A percentile compares a stretch with the other conserved stretches of the same genome.
These are phyloP conservation scores for Osmoderma eremita DNA, from an alignment of 2,888 invertebrate species.

Conservation along the genomic window DNA sequence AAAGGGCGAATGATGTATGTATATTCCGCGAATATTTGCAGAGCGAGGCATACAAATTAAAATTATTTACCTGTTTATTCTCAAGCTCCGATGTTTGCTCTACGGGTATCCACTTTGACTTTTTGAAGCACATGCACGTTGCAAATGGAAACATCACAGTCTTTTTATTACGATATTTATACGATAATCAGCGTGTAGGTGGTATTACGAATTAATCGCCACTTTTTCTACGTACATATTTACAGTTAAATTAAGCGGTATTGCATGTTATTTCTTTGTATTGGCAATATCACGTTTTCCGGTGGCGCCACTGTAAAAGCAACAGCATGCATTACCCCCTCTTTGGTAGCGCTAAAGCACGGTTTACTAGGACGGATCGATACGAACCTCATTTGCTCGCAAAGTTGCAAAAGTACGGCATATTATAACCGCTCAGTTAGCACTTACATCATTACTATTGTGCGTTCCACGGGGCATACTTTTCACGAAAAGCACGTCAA, in stretches of 20 bases:
- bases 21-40: too few relatives aligned
- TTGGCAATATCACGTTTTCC: slow-evolving; percentile 43
- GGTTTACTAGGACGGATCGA: slow-evolving; percentile 41
- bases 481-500: slow-evolving; percentile 26
- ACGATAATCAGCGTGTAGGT: not conserved
- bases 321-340: slow-evolving; percentile 44
- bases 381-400: slow-evolving; percentile 35
- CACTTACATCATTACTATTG: slow-evolving; percentile 2
- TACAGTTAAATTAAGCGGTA: slow-evolving; percentile 37
- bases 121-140: slow-evolving; percentile 54
- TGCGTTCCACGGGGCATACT: not conserved
- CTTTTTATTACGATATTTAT: slow-evolving; percentile 13
- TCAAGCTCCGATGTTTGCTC: slow-evolving; percentile 39
- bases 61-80: slow-evolving; percentile 37
- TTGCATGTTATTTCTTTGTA: slow-evolving; percentile 40
- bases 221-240: slow-evolving; percentile 13
- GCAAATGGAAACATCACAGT: slow-evolving; percentile 54
- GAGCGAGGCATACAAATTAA: not conserved
- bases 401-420: slow-evolving; percentile 24
- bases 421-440: slow-evolving; percentile 24
- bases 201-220: slow-evolving; percentile 12
- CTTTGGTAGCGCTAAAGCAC: slow-evolving; percentile 35
- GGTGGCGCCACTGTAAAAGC: slow-evolving; percentile 42
- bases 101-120: slow-evolving; percentile 49
- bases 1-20: too few relatives aligned